Conservation (phyloP, 2,888 invertebrate species). For the Mythimna ferrago region DNA sequence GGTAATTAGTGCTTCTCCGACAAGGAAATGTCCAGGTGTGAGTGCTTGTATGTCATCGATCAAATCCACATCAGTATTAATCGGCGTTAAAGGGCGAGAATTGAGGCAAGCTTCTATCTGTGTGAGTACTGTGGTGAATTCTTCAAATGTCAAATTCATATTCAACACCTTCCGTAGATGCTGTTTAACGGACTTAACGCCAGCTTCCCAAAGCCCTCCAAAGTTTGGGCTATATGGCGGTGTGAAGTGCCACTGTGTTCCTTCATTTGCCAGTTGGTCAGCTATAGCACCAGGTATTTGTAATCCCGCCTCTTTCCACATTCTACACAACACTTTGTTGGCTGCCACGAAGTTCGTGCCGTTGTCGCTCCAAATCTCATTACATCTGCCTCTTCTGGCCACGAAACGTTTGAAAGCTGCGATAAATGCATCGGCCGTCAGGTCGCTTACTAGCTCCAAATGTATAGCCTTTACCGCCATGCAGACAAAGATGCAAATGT, state of each 20-base stretch:
- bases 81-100: too few relatives aligned
- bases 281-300: neutral
- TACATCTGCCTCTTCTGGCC: slow-evolving; percentile 7
- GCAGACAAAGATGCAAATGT: too few relatives aligned
- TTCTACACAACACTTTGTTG: too few relatives aligned
- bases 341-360: too few relatives aligned
- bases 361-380: slow-evolving; percentile 14
- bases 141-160: slow-evolving; percentile 29
- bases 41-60: slow-evolving; percentile 41
- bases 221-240: slow-evolving; percentile 52
- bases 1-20: slow-evolving; percentile 53
- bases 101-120: slow-evolving; percentile 53
- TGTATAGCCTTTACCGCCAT: too few relatives aligned
- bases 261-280: slow-evolving; percentile 25
- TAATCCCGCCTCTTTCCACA: too few relatives aligned
- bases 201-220: too few relatives aligned
- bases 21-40: slow-evolving; percentile 65
- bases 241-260: slow-evolving; percentile 62
- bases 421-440: slow-evolving; percentile 2
- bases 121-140: slow-evolving; percentile 22
- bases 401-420: slow-evolving; percentile 13
- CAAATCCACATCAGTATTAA: neutral
- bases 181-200: slow-evolving; percentile 34
- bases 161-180: slow-evolving; percentile 37
- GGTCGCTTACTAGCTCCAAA: slow-evolving; percentile 57